A percentile compares a stretch with the other conserved stretches of the same genome.
Conservation (phyloP, 2,888 invertebrate species). For the Plemyria rubiginata region DNA sequence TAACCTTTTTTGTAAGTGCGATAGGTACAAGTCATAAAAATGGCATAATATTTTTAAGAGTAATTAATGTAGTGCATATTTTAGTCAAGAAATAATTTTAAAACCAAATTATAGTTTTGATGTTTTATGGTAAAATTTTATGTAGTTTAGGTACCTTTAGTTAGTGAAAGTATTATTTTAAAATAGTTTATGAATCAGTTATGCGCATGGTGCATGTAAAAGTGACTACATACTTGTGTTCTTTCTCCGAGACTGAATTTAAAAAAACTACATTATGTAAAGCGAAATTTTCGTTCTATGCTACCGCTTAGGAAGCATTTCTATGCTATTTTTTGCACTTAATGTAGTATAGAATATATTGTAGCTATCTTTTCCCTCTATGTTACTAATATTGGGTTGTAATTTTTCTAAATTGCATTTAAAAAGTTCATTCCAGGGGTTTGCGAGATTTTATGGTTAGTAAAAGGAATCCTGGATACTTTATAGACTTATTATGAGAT, state of each 20-base stretch:
- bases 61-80: conserved; percentile 36
- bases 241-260: conserved; percentile 51
- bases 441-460: conserved; percentile 18
- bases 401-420: conserved; percentile 46
- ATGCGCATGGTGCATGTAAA: conserved; percentile 60
- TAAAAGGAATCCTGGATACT: conserved; percentile 13
- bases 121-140: conserved; percentile 40
- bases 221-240: conserved; percentile 44
- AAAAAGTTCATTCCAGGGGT: conserved; percentile 45
- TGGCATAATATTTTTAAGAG: conserved; percentile 59
- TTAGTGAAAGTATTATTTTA: conserved; percentile 43
- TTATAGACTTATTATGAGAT: background rate
- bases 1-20: conserved; percentile 57
- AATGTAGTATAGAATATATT: conserved; percentile 10
- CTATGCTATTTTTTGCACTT: conserved; percentile 24
- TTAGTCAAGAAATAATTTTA: conserved; percentile 47
- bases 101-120: conserved; percentile 48
- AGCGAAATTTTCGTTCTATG: conserved; percentile 30
- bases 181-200: conserved; percentile 38
- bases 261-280: conserved; percentile 40
- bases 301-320: conserved; percentile 15
- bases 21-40: conserved; percentile 73
- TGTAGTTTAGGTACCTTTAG: conserved; percentile 38
- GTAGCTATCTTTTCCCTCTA: conserved; percentile 8
- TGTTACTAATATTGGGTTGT: conserved; percentile 13